Percentiles rank a stretch among this genome's conserved stretches.
Evolutionary conservation across 2,888 invertebrate genomes (phyloP).

Genomic region (Synergus japonicus): DNA sequence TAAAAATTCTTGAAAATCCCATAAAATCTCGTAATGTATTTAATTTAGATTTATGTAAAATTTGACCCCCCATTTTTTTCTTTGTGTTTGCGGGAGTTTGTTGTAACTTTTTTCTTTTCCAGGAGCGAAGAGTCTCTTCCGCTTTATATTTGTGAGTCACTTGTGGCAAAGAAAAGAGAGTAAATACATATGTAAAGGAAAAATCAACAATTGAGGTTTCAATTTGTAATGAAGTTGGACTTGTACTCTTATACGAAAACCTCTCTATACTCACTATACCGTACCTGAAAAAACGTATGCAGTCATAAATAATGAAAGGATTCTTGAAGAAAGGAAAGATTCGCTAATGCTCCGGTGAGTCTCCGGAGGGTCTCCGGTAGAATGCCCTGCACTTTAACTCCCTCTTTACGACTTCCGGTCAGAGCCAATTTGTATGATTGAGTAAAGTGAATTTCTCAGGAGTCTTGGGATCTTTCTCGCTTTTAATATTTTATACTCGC

Average conservation of each 20-base stretch:
- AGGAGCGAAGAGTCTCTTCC: no score
- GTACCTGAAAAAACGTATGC: background rate
- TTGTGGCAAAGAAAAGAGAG: background rate
- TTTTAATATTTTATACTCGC: constrained; percentile 22
- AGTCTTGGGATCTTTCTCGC: background rate
- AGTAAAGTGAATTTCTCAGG: constrained; percentile 30
- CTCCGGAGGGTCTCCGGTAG: background rate
- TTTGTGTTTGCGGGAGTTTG: no score
- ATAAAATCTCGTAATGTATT: no score
- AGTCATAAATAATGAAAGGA: background rate
- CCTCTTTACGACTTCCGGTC: constrained; percentile 22
- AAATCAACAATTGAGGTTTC: background rate
- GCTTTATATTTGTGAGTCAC: no score
- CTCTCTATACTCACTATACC: background rate
- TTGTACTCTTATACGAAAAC: background rate
- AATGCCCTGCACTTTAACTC: constrained; percentile 2
- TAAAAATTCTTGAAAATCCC: no score
- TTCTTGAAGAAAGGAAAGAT: background rate
- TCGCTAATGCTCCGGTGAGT: constrained; percentile 16
- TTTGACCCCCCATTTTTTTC: no score
- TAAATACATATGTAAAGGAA: background rate
- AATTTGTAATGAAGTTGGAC: background rate
- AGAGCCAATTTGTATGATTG: constrained; percentile 33
- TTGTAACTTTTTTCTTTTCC: background rate
- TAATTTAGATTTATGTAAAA: no score